Conservation (phyloP, 1,140 invertebrate species). For the Sipha flava region DNA sequence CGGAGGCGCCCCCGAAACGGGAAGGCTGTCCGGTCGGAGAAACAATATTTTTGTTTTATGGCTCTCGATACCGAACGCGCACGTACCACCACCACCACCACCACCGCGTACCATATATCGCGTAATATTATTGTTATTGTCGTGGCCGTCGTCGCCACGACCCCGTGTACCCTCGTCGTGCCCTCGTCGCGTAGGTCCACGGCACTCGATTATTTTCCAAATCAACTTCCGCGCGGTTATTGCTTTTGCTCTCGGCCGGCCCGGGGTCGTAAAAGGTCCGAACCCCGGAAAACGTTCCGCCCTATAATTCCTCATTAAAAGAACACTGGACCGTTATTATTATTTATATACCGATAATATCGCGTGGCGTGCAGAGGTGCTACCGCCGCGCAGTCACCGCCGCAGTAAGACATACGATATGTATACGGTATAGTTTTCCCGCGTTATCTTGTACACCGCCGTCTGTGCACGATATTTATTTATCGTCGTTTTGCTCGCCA, state of each 20-base stretch:
- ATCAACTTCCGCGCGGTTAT: constrained; percentile 29
- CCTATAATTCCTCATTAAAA: constrained; percentile 31
- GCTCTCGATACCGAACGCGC: neutral
- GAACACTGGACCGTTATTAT: neutral
- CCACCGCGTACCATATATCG: neutral
- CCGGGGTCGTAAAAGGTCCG: constrained; percentile 23
- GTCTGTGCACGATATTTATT: no score
- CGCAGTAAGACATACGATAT: no score
- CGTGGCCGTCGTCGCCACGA: no score
- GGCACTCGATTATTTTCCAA: constrained; percentile 12
- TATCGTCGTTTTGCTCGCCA: neutral
- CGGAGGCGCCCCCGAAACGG: no score
- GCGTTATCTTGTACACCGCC: no score
- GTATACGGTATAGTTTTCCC: neutral
- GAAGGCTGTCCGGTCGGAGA: no score
- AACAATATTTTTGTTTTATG: constrained; percentile 5
- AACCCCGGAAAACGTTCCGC: constrained; percentile 18
- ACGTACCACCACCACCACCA: no score
- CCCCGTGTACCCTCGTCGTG: no score
- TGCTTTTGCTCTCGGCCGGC: neutral
- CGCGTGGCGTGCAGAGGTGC: neutral
- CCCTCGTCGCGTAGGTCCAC: no score
- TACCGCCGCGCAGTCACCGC: no score
- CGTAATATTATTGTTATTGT: neutral
- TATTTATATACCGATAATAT: neutral